Conservation (phyloP, 2,888 invertebrate genomes). For the Isotomurus palustris region DNA sequence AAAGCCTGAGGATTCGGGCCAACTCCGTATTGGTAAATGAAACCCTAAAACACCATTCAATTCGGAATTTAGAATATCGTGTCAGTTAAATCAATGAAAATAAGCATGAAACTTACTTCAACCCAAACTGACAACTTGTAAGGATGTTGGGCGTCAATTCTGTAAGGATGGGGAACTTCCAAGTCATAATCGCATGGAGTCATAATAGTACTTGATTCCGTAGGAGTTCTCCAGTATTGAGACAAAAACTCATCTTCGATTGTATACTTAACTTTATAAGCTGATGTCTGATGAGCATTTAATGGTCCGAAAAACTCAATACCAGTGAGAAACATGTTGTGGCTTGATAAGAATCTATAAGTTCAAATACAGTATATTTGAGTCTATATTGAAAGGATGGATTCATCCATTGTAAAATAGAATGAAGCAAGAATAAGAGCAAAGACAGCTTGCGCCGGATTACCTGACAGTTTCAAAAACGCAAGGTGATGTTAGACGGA, state of each 20-base stretch:
- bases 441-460: too few species aligned
- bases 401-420: too few species aligned
- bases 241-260: conserved; percentile 25
- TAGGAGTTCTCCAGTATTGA: conserved; percentile 10
- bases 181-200: conserved; percentile 18
- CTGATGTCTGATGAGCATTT: conserved; percentile 11
- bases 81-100: background rate
- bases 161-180: conserved; percentile 19
- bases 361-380: background rate
- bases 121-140: conserved; percentile 26
- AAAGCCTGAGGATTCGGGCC: conserved; percentile 24
- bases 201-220: conserved; percentile 16
- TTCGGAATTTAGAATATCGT: background rate
- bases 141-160: conserved; percentile 13
- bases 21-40: conserved; percentile 22
- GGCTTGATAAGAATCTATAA: conserved; percentile 23
- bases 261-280: conserved; percentile 19
- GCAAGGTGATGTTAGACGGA: background rate
- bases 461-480: conserved; percentile 24
- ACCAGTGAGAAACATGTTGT: conserved; percentile 25
- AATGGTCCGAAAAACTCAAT: conserved; percentile 32
- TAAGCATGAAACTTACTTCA: conserved; percentile 13
- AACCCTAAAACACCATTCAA: conserved; percentile 19
- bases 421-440: too few species aligned
- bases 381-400: too few species aligned